Base-by-base conservation (phyloP, 2,113 vertebrate genomes). In the Brachionichthys hirsutus region DNA sequence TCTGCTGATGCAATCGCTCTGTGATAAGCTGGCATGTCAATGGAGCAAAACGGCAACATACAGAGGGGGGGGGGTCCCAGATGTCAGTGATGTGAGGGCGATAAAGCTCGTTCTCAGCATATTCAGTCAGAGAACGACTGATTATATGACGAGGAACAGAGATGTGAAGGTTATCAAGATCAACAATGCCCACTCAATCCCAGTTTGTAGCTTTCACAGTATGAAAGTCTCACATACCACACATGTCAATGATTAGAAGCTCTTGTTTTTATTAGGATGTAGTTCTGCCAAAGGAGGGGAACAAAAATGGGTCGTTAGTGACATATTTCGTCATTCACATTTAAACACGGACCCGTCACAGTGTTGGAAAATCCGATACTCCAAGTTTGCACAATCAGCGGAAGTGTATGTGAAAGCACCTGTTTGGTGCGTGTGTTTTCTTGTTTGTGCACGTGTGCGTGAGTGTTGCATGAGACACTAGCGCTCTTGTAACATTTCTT, bases 71-170 rank as follows among this genome's bases (percentile, higher is more conserved):
- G 60, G 57, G 19, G 71, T 81, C 63, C 69, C 80, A 85, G 75
- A 76, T 81, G 79, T 61, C 44, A 42, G 68, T 58, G 82, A 83
- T 81, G 64, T 58, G 63, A 68, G 54, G 72, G 72, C n/a, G 78
- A 90, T 87, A 87, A 86, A 89, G 66, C 62, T 81, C 80, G 71
- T 87, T 87, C 84, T 84, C 82, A 85, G 85, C 85, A 84, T 85
- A 72, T 88, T 86, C 85, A 70, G 60, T 71, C 40, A 15, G 40
- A 75, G 40, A 81, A 78, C 58, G 54, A 68, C 78, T 73, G 80
- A 73, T 72, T 62, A 45, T 71, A 44, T 69, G 36, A 57, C 48
- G 50, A 62, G 70, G 80, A 70, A 63, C 60, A 71, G 54, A 55
- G 38, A 24, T 74, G 55, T 40, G 67, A 55, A 41, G 36, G 50